Base-by-base conservation (phyloP, 2,113 vertebrate genomes). In the Edolisoma coerulescens region DNA sequence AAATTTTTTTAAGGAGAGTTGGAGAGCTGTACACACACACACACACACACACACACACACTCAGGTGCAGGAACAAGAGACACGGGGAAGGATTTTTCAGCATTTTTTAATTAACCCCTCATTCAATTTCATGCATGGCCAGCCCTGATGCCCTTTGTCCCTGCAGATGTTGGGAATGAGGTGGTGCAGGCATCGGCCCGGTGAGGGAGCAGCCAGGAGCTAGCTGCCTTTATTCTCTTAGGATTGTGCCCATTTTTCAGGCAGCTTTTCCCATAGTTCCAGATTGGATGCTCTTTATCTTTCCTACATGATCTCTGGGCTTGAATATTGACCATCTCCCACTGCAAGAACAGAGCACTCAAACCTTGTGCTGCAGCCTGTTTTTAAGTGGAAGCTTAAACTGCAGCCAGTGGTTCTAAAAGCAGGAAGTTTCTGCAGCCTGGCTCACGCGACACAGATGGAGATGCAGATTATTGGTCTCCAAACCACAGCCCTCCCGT, bases 381-480 rank as follows among this genome's bases (percentile, higher is more conserved):
- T 1, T n/a, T 84, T 17, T 17, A 50, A 41, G 37, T 14, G 30
- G 32, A 32, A 57, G 24, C 10, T 47, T 15, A 4, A 59, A 19
- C 20, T 10, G 14, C 78, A 37, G 82, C 1, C 10, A 11, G 27
- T 39, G 32, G 30, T 22, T 87, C 13, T 24, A 32, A 22, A 47
- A 67, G 54, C 64, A 50, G 87, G 50, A 68, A 21, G 20, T 41
- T 67, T 63, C 50, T 47, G 60, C 39, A 35, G 79, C 13, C 37
- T 11, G 33, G 42, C 9, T 60, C 47, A 37, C 1, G 0, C 0
- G 0, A 4, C 32, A 21, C 21, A n/a, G 49, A 26, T 14, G 47
- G 41, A 75, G 18, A 42, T 50, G 63, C 60, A 77, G 52, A 47
- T 75, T 33, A 7, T 6, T n/a, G 74, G 18, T 30, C 32, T 84